Conservation (phyloP, 1,140 invertebrate genomes). For the Trichomalopsis sarcophagae region DNA sequence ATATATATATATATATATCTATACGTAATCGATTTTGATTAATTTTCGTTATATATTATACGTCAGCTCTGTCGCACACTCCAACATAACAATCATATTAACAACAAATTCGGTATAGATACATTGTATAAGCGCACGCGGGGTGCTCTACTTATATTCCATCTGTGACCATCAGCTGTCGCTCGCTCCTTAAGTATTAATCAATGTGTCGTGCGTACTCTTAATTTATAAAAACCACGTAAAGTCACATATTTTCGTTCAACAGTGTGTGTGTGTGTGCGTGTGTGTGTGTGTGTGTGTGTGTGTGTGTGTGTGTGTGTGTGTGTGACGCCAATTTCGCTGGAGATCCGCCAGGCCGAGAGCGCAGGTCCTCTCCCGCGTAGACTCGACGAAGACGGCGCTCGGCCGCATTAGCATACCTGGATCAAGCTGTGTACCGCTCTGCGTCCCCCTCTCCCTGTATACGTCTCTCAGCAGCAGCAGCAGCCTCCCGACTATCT, state of each 20-base stretch:
- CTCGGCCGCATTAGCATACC: conserved; percentile 30
- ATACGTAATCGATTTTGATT: neutral
- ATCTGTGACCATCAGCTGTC: conserved; percentile 1
- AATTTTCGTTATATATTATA: neutral
- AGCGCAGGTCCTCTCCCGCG: neutral
- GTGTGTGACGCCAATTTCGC: neutral
- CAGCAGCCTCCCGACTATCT: conserved; percentile 62
- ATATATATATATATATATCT: too few species aligned
- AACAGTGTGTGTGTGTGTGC: neutral
- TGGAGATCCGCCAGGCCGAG: neutral
- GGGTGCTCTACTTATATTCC: neutral
- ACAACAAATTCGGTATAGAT: conserved; percentile 47
- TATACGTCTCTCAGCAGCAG: conserved; percentile 65
- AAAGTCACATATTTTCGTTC: conserved; percentile 29
- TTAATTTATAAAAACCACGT: conserved; percentile 45
- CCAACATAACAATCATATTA: conserved; percentile 49
- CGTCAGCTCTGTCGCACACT: neutral
- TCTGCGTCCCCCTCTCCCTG: conserved; percentile 36
- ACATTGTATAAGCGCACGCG: conserved; percentile 24
- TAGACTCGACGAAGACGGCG: neutral
- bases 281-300: neutral
- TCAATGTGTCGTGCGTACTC: conserved; percentile 16
- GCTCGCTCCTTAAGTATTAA: conserved; percentile 30
- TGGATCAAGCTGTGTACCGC: neutral
- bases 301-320: neutral